Conservation (phyloP, 2,888 invertebrate species). For the Sceliomorpha sp. region DNA sequence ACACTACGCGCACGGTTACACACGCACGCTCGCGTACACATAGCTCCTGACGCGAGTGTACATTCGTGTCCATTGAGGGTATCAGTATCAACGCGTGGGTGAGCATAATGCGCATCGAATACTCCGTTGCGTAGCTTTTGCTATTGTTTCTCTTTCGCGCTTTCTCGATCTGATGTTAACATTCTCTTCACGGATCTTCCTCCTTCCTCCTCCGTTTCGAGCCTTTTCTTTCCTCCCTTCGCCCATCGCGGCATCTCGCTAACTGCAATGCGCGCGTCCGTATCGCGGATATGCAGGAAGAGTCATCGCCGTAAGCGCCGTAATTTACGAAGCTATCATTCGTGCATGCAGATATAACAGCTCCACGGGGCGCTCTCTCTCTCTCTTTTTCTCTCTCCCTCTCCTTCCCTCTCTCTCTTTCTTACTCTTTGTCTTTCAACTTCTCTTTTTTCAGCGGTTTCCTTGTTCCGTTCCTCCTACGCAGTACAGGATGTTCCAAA, state of each 20-base stretch:
- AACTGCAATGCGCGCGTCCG: slow-evolving; percentile 42
- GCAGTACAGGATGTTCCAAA: slow-evolving; percentile 31
- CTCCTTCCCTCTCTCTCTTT: slow-evolving; percentile 29
- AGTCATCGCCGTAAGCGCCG: slow-evolving; percentile 73
- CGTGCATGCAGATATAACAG: slow-evolving; percentile 72
- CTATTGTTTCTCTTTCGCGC: slow-evolving; percentile 54
- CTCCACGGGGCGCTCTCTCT: slow-evolving; percentile 54
- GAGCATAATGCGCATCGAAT: slow-evolving; percentile 56
- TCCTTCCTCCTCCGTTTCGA: slow-evolving; percentile 41
- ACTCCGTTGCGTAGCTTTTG: slow-evolving; percentile 48
- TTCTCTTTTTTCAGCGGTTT: slow-evolving; percentile 35
- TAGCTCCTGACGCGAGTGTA: slow-evolving; percentile 7
- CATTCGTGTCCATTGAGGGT: slow-evolving; percentile 27
- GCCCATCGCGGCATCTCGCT: slow-evolving; percentile 15
- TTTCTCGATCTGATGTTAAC: slow-evolving; percentile 54
- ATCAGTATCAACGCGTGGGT: slow-evolving; percentile 53
- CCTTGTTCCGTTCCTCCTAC: slow-evolving; percentile 35
- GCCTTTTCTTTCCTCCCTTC: slow-evolving; percentile 1
- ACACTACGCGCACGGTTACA: slow-evolving; percentile 8
- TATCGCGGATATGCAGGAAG: slow-evolving; percentile 52
- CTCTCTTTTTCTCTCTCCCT: slow-evolving; percentile 23
- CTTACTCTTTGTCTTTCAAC: slow-evolving; percentile 38
- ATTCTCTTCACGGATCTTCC: slow-evolving; percentile 52
- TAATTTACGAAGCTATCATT: slow-evolving; percentile 77
- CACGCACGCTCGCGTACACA: slow-evolving; percentile 19